These are phyloP conservation scores for Adineta ricciae DNA, from an alignment of 2,888 invertebrate genomes.

Conservation along the genomic window DNA sequence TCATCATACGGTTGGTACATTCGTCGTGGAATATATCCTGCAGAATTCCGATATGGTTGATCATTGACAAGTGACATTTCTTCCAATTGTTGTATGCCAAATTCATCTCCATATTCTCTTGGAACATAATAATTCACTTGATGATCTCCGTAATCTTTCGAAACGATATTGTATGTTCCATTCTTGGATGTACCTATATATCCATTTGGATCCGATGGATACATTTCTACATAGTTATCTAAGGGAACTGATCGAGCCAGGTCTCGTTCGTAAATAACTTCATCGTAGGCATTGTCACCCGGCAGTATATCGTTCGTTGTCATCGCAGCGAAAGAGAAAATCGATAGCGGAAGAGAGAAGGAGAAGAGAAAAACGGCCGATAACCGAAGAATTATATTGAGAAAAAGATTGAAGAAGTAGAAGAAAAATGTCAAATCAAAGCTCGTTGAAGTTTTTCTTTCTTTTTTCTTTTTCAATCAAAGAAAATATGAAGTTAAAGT, in stretches of 20 bases:
- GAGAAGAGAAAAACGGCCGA: neutral
- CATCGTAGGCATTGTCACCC: neutral
- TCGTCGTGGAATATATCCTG: neutral
- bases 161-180: neutral
- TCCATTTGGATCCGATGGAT: neutral
- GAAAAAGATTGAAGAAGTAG: neutral
- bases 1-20: neutral
- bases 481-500: neutral
- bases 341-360: no score
- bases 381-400: neutral
- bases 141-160: neutral
- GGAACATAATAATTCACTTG: neutral
- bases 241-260: no score
- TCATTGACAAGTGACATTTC: neutral
- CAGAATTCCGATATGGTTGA: neutral
- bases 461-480: neutral
- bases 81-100: neutral
- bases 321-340: neutral
- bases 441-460: neutral
- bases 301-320: neutral
- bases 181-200: neutral
- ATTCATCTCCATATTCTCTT: slow-evolving; percentile 3
- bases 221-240: no score
- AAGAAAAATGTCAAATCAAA: neutral
- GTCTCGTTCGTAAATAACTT: neutral